phyloP scores from a whole-genome alignment of 1,140 invertebrate species.

The Drosophila nikananu region DNA sequence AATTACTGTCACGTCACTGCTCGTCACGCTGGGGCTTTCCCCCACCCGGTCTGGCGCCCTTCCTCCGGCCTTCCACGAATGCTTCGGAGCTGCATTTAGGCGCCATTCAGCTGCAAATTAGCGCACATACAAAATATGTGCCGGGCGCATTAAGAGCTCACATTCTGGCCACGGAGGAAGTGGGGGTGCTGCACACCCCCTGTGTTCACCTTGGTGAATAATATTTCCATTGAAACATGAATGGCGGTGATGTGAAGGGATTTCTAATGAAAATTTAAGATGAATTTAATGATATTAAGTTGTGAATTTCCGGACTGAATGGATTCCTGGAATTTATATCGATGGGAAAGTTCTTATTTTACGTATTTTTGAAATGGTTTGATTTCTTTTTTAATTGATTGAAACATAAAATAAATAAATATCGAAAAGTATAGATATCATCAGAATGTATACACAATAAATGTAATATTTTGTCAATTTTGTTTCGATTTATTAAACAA shows the following conservation, averaged over 20 bases:
- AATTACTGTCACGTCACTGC: constrained; percentile 79
- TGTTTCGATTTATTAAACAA: too few relatives aligned
- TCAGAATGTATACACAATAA: too few relatives aligned
- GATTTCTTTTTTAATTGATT: too few relatives aligned
- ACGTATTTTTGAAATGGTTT: too few relatives aligned
- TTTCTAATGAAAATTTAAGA: constrained; percentile 12
- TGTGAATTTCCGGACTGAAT: neutral
- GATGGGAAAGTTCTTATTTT: too few relatives aligned
- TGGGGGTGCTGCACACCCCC: constrained; percentile 19
- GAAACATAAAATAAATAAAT: too few relatives aligned
- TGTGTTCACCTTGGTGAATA: constrained; percentile 30
- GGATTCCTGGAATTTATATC: neutral
- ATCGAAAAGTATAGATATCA: too few relatives aligned
- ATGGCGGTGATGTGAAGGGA: constrained; percentile 5
- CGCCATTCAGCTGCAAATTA: constrained; percentile 76
- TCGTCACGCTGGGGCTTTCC: constrained; percentile 17
- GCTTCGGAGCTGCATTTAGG: constrained; percentile 52
- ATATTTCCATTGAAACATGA: constrained; percentile 60
- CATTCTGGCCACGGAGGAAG: constrained; percentile 3
- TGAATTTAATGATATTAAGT: neutral
- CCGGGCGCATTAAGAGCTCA: constrained; percentile 8
- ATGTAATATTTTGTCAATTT: too few relatives aligned
- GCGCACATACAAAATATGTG: constrained; percentile 62
- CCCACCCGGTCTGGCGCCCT: too few relatives aligned
- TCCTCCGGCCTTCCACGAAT: constrained; percentile 23